These are phyloP conservation scores for Orchesella flavescens DNA, from an alignment of 2,888 invertebrate genomes.

Conservation along the genomic window DNA sequence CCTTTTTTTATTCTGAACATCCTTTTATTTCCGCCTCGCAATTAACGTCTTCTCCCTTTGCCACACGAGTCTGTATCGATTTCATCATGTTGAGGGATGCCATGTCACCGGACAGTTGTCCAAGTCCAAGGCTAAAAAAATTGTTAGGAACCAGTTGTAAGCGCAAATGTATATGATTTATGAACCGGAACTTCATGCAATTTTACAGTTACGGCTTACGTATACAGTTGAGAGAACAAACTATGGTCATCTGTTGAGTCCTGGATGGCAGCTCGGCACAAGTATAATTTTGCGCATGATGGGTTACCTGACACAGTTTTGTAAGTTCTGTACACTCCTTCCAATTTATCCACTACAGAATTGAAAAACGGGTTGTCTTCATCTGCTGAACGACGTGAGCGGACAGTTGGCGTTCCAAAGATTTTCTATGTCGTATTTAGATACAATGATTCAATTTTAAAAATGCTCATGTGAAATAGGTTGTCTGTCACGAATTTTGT, in stretches of 20 bases:
- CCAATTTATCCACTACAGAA: constrained; percentile 70
- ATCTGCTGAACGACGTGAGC: constrained; percentile 63
- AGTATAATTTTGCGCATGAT: constrained; percentile 68
- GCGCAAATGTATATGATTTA: not conserved
- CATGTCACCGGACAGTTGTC: constrained; percentile 68
- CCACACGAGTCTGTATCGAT: constrained; percentile 67
- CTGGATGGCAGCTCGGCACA: constrained; percentile 70
- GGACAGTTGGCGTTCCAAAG: constrained; percentile 71
- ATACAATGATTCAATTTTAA: no score
- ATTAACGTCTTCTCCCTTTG: constrained; percentile 70
- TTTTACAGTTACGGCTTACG: constrained; percentile 59
- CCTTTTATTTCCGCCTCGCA: constrained; percentile 68
- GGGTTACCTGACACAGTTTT: constrained; percentile 68
- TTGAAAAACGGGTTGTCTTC: constrained; percentile 64
- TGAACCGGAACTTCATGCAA: constrained; percentile 1
- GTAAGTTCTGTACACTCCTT: constrained; percentile 70
- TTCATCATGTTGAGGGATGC: constrained; percentile 63
- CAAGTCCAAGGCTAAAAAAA: constrained; percentile 68
- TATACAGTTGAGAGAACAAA: constrained; percentile 67
- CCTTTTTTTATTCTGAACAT: constrained; percentile 43
- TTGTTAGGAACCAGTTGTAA: not conserved
- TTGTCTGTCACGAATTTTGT: not conserved
- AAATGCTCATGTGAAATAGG: not conserved
- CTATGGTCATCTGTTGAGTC: constrained; percentile 63
- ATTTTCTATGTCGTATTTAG: constrained; percentile 68